Evolutionary conservation across 2,888 invertebrate species (phyloP).

Genomic region (Chalcosyrphus nemorum): DNA sequence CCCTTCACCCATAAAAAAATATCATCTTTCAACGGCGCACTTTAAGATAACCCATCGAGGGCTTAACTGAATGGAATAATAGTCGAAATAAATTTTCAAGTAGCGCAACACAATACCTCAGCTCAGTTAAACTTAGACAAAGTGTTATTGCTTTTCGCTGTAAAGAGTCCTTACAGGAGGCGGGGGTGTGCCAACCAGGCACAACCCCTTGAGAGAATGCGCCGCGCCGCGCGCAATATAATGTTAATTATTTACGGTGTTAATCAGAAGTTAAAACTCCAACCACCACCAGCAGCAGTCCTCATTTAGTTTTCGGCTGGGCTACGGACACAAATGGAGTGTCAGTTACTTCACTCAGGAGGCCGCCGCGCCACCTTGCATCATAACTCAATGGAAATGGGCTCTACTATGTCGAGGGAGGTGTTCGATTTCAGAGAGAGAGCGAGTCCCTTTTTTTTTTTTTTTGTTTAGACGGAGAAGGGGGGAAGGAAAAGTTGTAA

Average conservation of each 20-base stretch:
- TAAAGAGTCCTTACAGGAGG: not conserved
- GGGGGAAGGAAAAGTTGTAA: conserved; percentile 26
- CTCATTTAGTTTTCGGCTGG: conserved; percentile 49
- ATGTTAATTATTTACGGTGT: conserved; percentile 68
- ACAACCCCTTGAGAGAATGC: conserved; percentile 46
- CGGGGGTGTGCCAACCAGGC: not conserved
- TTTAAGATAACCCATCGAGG: conserved; percentile 38
- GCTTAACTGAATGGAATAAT: conserved; percentile 45
- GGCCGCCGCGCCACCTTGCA: conserved; percentile 37
- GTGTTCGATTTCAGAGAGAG: conserved; percentile 66
- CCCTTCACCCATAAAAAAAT: conserved; percentile 41
- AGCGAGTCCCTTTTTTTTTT: too few species aligned
- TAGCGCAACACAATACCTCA: conserved; percentile 68
- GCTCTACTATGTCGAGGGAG: not conserved
- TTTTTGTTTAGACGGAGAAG: not conserved
- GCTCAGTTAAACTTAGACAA: conserved; percentile 62
- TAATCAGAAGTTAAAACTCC: conserved; percentile 66
- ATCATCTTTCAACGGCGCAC: conserved; percentile 69
- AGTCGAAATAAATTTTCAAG: conserved; percentile 68
- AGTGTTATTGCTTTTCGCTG: conserved; percentile 64
- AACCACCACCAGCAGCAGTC: not conserved
- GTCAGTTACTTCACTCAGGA: conserved; percentile 46
- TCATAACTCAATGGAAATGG: conserved; percentile 42
- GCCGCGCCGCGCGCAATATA: conserved; percentile 33
- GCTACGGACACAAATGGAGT: conserved; percentile 44